phyloP scores from a whole-genome alignment of 2,888 invertebrate genomes.

The Enchytraeus crypticus region DNA sequence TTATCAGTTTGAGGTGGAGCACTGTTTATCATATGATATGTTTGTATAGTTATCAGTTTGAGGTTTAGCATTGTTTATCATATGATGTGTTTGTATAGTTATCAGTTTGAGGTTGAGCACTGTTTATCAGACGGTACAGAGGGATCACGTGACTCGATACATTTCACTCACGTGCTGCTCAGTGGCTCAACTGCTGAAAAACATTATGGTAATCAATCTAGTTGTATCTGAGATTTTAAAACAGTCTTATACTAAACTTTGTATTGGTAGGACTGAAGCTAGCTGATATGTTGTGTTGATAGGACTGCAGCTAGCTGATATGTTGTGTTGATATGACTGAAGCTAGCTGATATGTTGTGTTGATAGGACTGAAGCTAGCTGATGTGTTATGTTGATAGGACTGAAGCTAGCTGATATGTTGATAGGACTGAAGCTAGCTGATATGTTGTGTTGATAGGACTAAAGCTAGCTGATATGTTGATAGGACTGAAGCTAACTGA shows the following conservation, averaged over 20 bases:
- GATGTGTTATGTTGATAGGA: too few relatives aligned
- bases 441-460: too few relatives aligned
- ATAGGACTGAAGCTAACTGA: too few relatives aligned
- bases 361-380: too few relatives aligned
- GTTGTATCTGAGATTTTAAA: neutral
- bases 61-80: neutral
- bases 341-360: too few relatives aligned
- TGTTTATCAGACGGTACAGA: constrained; percentile 32
- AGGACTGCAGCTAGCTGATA: too few relatives aligned
- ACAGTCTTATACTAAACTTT: neutral
- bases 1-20: neutral
- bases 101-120: constrained; percentile 40
- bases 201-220: constrained; percentile 38
- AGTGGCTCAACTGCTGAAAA: constrained; percentile 44
- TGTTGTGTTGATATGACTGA: too few relatives aligned
- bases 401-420: too few relatives aligned
- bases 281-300: too few relatives aligned
- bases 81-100: constrained; percentile 31
- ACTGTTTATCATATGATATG: neutral
- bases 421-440: too few relatives aligned
- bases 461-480: too few relatives aligned
- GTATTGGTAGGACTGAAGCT: too few relatives aligned
- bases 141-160: constrained; percentile 36
- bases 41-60: neutral
- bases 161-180: constrained; percentile 42